Percentiles rank a stretch among this genome's conserved stretches.
phyloP scores from a whole-genome alignment of 2,797 vertebrate species.

The Synanceia verrucosa region DNA sequence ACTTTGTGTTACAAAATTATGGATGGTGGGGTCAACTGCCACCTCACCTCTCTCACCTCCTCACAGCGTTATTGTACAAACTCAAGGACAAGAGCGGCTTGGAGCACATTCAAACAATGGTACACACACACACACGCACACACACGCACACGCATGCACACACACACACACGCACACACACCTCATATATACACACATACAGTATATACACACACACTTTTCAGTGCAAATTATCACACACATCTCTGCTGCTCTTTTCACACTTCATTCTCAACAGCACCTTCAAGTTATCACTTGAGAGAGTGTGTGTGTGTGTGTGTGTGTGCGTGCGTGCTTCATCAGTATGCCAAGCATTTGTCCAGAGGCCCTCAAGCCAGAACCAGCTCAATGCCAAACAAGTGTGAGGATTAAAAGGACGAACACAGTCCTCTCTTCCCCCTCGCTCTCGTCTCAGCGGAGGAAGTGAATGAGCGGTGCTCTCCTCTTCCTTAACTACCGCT shows the following conservation, averaged over 20 bases:
- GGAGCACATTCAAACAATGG: conserved; percentile 6
- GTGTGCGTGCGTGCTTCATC: conserved; percentile 51
- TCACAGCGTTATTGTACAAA: conserved; percentile 14
- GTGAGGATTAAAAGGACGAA: conserved; percentile 73
- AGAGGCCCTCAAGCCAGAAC: conserved; percentile 69
- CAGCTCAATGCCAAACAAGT: conserved; percentile 80
- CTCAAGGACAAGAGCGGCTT: conserved; percentile 36
- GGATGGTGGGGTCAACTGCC: conserved; percentile 26
- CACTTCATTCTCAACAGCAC: conserved; percentile 54
- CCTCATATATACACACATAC: background rate
- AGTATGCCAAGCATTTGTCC: conserved; percentile 73
- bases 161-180: background rate
- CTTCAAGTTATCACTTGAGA: conserved; percentile 50
- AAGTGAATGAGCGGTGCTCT: conserved; percentile 53
- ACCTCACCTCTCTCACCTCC: conserved; percentile 33
- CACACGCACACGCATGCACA: background rate
- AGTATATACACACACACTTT: background rate
- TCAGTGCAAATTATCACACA: conserved; percentile 29
- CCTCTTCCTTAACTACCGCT: conserved; percentile 55
- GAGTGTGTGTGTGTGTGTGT: background rate
- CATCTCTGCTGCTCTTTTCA: conserved; percentile 43
- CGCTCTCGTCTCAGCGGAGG: conserved; percentile 44
- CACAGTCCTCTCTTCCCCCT: conserved; percentile 54
- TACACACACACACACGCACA: background rate
- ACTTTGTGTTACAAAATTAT: conserved; percentile 7